Evolutionary conservation across 2,113 vertebrate species (phyloP).

Genomic region (Chionodraco myersi): DNA sequence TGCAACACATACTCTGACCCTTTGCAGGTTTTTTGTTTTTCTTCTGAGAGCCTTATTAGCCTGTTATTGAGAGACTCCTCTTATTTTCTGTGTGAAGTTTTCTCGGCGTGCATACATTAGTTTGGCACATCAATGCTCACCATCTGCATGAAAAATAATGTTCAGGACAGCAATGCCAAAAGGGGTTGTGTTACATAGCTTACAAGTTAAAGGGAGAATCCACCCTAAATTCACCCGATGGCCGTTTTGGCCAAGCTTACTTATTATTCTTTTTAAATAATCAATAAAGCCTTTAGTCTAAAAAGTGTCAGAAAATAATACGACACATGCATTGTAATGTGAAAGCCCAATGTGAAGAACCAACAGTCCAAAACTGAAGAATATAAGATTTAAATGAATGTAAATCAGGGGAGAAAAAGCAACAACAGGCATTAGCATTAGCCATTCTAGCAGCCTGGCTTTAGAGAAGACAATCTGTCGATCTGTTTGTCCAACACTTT

Average conservation of each 20-base stretch:
- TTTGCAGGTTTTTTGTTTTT: too few species aligned
- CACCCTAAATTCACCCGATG: neutral
- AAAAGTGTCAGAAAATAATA: neutral
- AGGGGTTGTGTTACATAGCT: neutral
- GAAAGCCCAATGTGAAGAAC: neutral
- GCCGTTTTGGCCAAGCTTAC: neutral
- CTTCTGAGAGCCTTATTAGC: neutral
- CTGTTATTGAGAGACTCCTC: neutral
- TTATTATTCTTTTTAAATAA: neutral
- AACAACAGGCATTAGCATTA: too few species aligned
- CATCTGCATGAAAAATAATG: slow-evolving; percentile 20
- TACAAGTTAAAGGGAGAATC: neutral
- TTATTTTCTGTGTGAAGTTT: neutral
- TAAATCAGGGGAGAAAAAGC: too few species aligned
- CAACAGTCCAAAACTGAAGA: neutral
- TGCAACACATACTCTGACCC: neutral
- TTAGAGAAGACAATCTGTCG: too few species aligned
- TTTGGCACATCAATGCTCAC: slow-evolving; percentile 1
- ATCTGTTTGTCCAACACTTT: too few species aligned
- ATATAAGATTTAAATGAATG: neutral
- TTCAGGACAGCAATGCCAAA: neutral
- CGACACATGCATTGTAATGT: neutral
- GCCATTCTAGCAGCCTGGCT: too few species aligned
- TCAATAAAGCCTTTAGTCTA: neutral
- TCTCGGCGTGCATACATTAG: neutral